phyloP scores from a whole-genome alignment of 2,888 invertebrate genomes.

The Meghimatium bilineatum region DNA sequence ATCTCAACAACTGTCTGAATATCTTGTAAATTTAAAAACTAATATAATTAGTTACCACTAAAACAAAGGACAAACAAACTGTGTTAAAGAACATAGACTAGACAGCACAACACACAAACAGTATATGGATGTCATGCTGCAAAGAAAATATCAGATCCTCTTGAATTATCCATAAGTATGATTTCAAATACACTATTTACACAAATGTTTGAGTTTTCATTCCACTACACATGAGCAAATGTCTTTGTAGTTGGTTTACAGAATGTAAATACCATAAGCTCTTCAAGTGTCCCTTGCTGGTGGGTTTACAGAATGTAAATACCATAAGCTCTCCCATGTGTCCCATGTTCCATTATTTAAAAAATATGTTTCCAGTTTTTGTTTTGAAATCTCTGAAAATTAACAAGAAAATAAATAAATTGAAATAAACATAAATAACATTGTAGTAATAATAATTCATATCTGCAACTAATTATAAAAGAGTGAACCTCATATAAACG shows the following conservation, averaged over 20 bases:
- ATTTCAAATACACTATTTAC: not conserved
- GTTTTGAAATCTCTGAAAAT: constrained; percentile 3
- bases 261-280: not conserved
- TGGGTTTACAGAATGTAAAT: not conserved
- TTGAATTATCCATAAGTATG: not conserved
- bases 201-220: not conserved
- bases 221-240: not conserved
- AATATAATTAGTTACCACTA: not conserved
- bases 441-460: not conserved
- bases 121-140: not conserved
- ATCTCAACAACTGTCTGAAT: too few species aligned
- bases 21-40: too few species aligned
- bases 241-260: not conserved
- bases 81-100: not conserved
- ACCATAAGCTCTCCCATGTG: too few species aligned
- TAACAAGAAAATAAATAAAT: not conserved
- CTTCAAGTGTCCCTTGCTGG: not conserved
- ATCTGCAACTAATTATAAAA: not conserved
- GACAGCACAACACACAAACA: not conserved
- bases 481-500: too few species aligned
- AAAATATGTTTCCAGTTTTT: too few species aligned
- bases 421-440: not conserved
- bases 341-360: too few species aligned
- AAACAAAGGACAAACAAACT: not conserved
- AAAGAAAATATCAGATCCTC: not conserved